Percentiles rank a stretch among this genome's conserved stretches.
phyloP scores from a whole-genome alignment of 2,797 vertebrate species.

The Echiichthys vipera region DNA sequence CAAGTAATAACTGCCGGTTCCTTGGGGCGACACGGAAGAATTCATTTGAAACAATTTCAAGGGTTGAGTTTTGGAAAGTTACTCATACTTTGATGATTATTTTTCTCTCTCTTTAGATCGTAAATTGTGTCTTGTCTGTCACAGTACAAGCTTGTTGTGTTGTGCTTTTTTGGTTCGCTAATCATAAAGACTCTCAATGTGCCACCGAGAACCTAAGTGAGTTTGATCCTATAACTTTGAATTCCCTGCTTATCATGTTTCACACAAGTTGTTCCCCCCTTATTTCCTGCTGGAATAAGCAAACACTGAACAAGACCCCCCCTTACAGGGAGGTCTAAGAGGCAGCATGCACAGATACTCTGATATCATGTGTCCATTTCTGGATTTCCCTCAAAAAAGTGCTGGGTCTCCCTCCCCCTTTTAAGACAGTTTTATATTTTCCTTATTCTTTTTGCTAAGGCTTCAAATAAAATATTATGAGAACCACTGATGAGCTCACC shows the following conservation, averaged over 20 bases:
- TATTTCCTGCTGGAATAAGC: not conserved
- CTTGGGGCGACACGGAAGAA: slow-evolving; percentile 49
- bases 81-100: not conserved
- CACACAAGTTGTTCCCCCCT: not conserved
- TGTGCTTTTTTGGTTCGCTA: too few species aligned
- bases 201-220: not conserved
- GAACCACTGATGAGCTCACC: not conserved
- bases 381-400: not conserved
- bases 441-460: not conserved
- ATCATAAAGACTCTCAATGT: not conserved
- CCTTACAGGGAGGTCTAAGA: not conserved
- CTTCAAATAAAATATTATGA: not conserved
- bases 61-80: slow-evolving; percentile 34
- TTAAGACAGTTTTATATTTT: not conserved
- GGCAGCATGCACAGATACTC: not conserved
- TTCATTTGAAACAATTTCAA: slow-evolving; percentile 59
- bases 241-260: not conserved
- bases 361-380: not conserved
- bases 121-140: not conserved
- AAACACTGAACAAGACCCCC: not conserved
- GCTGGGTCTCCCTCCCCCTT: not conserved
- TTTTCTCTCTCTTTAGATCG: not conserved
- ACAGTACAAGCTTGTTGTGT: not conserved
- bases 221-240: not conserved
- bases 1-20: slow-evolving; percentile 60